A percentile compares a stretch with the other conserved stretches of the same genome.
These are phyloP conservation scores for Odontesthes bonariensis DNA, from an alignment of 2,113 vertebrate genomes.

Conservation along the genomic window DNA sequence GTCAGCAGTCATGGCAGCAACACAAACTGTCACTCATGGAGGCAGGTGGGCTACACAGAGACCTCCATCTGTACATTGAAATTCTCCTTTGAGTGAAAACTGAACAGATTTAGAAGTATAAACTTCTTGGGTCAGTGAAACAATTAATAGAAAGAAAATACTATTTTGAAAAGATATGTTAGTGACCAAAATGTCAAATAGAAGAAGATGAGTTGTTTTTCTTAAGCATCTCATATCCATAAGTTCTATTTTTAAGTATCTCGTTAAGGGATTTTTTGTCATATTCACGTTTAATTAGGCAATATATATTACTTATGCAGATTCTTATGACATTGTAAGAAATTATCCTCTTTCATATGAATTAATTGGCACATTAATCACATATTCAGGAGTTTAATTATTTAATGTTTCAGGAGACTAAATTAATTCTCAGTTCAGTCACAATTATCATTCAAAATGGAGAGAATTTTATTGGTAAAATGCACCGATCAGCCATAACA, in stretches of 20 bases:
- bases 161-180: too few species aligned
- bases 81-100: too few species aligned
- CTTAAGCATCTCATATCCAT: too few species aligned
- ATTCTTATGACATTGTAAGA: conserved; percentile 39
- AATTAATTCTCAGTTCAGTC: conserved; percentile 13
- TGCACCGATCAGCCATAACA: too few species aligned
- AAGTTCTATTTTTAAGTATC: too few species aligned
- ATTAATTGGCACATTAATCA: conserved; percentile 60
- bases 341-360: conserved; percentile 34
- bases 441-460: conserved; percentile 36
- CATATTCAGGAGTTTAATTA: conserved; percentile 16
- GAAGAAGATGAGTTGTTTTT: too few species aligned
- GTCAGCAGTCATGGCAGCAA: neutral
- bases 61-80: too few species aligned
- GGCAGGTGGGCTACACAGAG: neutral
- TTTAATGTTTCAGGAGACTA: conserved; percentile 12
- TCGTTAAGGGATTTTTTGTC: neutral
- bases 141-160: too few species aligned
- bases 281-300: conserved; percentile 15
- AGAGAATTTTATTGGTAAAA: conserved; percentile 19
- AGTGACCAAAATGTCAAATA: too few species aligned
- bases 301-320: conserved; percentile 18
- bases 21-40: neutral
- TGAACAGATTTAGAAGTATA: too few species aligned
- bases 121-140: too few species aligned